Conservation (phyloP, 2,888 invertebrate genomes). For the Agapetus fuscipes region DNA sequence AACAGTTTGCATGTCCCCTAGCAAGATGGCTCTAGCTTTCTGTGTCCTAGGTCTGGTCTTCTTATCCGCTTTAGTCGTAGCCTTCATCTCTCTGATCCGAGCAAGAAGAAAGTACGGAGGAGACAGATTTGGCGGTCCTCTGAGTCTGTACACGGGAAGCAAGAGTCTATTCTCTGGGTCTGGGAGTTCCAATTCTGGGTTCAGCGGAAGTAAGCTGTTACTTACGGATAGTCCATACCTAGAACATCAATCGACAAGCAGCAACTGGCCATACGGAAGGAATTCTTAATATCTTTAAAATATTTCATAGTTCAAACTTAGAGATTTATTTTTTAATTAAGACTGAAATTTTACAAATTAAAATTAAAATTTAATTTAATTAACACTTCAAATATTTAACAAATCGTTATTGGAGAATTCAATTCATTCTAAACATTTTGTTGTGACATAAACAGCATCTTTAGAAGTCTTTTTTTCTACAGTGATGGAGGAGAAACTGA, state of each 20-base stretch:
- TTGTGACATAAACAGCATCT: too few relatives aligned
- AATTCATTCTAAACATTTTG: too few relatives aligned
- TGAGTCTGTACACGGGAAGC: conserved; percentile 48
- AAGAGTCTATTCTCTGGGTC: conserved; percentile 53
- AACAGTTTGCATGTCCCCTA: conserved; percentile 63
- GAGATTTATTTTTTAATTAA: too few relatives aligned
- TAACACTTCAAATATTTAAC: not conserved
- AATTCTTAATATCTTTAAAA: conserved; percentile 30
- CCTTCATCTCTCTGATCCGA: conserved; percentile 55
- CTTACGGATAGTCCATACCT: conserved; percentile 52
- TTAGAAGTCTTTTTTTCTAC: too few relatives aligned
- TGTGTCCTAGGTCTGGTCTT: conserved; percentile 63
- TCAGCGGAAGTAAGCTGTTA: conserved; percentile 50
- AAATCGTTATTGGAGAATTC: not conserved
- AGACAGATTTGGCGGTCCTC: conserved; percentile 43
- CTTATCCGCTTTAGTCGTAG: conserved; percentile 58
- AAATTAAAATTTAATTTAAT: too few relatives aligned
- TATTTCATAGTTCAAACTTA: not conserved
- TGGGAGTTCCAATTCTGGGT: conserved; percentile 49
- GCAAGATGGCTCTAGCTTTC: conserved; percentile 67
- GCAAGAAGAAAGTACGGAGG: conserved; percentile 44
- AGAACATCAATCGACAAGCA: conserved; percentile 46
- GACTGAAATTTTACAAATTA: too few relatives aligned
- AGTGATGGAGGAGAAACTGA: too few relatives aligned
- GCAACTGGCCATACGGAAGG: conserved; percentile 45